Conservation (phyloP, 2,888 invertebrate genomes). For the Epinotia demarniana region DNA sequence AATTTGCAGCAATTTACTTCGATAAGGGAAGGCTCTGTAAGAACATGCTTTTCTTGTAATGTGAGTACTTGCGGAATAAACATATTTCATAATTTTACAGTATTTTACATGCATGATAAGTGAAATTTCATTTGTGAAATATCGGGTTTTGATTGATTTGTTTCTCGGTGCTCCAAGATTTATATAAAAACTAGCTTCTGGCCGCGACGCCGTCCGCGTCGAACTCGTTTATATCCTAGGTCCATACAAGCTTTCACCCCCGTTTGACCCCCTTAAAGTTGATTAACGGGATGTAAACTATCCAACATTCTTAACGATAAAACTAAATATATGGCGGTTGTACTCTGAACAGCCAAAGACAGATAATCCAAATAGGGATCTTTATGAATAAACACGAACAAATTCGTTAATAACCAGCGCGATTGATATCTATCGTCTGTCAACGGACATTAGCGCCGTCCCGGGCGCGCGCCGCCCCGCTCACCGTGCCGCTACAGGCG, state of each 20-base stretch:
- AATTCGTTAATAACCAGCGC: conserved; percentile 35
- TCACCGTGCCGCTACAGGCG: conserved; percentile 66
- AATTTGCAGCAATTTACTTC: conserved; percentile 50
- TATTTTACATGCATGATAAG: background rate
- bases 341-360: too few relatives aligned
- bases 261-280: too few relatives aligned
- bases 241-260: too few relatives aligned
- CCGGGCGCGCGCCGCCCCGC: conserved; percentile 59
- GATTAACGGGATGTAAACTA: too few relatives aligned
- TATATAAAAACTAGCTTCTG: too few relatives aligned
- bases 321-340: too few relatives aligned
- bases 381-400: conserved; percentile 24
- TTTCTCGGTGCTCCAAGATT: too few relatives aligned
- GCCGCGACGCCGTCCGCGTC: too few relatives aligned
- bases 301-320: too few relatives aligned
- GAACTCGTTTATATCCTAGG: too few relatives aligned
- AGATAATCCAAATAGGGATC: background rate
- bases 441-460: conserved; percentile 45
- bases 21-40: conserved; percentile 22
- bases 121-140: too few relatives aligned
- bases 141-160: too few relatives aligned
- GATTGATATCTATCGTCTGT: conserved; percentile 42
- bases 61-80: background rate
- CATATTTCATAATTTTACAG: background rate
- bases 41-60: background rate